A percentile compares a stretch with the other conserved stretches of the same genome.
Conservation (phyloP, 2,797 vertebrate genomes). For the Eleutherodactylus coqui region DNA sequence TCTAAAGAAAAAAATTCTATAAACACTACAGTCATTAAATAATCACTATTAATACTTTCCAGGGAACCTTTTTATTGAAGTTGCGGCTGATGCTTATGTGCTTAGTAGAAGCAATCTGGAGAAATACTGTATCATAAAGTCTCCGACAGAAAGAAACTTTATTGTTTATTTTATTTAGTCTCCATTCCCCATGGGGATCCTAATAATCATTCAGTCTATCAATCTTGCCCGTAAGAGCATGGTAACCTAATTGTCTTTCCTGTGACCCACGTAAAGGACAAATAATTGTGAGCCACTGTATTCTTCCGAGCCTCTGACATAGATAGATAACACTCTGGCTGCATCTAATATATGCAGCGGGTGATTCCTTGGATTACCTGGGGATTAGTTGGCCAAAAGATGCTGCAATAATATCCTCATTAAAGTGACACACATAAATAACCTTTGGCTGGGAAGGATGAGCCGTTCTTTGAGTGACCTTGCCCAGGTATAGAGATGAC, state of each 20-base stretch:
- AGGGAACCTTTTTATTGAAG: neutral
- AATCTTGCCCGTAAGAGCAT: constrained; percentile 13
- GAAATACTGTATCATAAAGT: neutral
- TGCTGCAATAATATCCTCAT: constrained; percentile 46
- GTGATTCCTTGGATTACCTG: constrained; percentile 40
- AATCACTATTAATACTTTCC: no score
- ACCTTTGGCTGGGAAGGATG: constrained; percentile 45
- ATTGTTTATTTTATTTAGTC: neutral
- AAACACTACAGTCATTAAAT: no score
- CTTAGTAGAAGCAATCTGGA: neutral
- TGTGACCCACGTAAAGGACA: constrained; percentile 37
- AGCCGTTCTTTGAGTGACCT: constrained; percentile 45
- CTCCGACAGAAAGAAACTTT: neutral
- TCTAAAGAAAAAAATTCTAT: no score
- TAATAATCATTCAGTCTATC: constrained; percentile 19
- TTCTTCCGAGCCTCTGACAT: constrained; percentile 42
- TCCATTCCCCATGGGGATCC: constrained; percentile 8
- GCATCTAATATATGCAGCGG: constrained; percentile 50
- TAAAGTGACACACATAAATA: constrained; percentile 46
- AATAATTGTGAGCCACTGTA: constrained; percentile 29
- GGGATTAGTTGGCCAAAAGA: constrained; percentile 35
- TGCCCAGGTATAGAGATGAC: constrained; percentile 48
- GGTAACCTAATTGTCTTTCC: constrained; percentile 28
- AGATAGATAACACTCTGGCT: constrained; percentile 34
- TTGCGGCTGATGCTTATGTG: neutral